phyloP scores from a whole-genome alignment of 2,797 vertebrate genomes.

The Danio aesculapii region DNA sequence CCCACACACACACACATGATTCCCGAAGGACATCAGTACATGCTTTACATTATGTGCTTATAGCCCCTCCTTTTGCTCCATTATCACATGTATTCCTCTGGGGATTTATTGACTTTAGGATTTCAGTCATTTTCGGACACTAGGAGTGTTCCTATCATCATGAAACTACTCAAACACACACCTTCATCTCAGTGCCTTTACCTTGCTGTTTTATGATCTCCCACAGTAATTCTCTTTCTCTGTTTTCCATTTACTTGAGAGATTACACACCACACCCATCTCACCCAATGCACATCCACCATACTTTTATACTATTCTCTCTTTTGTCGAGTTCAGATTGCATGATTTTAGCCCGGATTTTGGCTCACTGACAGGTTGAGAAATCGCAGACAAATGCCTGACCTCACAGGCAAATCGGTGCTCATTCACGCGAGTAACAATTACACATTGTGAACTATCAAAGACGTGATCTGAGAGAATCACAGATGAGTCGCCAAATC shows the following conservation, averaged over 20 bases:
- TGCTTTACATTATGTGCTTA: conserved; percentile 20
- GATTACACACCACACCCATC: conserved; percentile 1
- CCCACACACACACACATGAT: conserved; percentile 10
- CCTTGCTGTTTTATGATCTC: background rate
- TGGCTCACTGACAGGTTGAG: too few relatives aligned
- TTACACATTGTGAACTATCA: too few relatives aligned
- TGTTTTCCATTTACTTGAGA: background rate
- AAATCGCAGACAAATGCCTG: too few relatives aligned
- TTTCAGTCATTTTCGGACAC: background rate
- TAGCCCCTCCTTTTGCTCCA: conserved; percentile 9
- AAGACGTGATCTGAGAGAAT: too few relatives aligned
- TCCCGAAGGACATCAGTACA: conserved; percentile 8
- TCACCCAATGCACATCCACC: background rate
- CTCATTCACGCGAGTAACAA: too few relatives aligned
- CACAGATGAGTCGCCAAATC: too few relatives aligned
- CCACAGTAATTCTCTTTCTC: background rate
- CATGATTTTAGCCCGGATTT: too few relatives aligned
- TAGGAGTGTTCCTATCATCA: background rate
- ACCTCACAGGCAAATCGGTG: too few relatives aligned
- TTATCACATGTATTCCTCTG: conserved; percentile 8
- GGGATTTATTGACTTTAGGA: conserved; percentile 6
- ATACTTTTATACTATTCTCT: background rate
- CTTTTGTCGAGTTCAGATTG: too few relatives aligned
- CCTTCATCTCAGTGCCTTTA: background rate
- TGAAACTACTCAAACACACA: background rate